phyloP scores from a whole-genome alignment of 2,888 invertebrate genomes.

The Leptogaster cylindrica region DNA sequence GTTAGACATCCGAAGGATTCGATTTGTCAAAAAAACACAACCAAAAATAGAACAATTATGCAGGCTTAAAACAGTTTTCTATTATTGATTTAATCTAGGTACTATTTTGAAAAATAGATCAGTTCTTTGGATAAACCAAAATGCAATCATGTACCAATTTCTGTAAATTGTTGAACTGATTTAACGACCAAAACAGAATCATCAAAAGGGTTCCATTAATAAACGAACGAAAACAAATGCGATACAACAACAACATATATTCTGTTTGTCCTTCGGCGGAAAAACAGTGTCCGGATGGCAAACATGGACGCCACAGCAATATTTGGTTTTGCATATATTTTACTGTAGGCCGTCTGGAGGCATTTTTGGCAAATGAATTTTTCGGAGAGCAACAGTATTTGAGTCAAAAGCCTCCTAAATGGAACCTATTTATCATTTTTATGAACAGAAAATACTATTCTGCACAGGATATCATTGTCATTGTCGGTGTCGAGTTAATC shows the following conservation, averaged over 20 bases:
- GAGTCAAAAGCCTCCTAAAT: constrained; percentile 10
- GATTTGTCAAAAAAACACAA: no score
- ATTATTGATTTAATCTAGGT: no score
- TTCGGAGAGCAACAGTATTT: constrained; percentile 26
- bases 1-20: no score
- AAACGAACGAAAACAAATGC: not conserved
- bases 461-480: constrained; percentile 1
- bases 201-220: not conserved
- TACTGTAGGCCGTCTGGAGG: not conserved
- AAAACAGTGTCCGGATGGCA: not conserved
- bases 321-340: not conserved
- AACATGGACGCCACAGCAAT: no score
- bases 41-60: no score
- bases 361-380: constrained; percentile 5
- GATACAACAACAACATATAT: constrained; percentile 7
- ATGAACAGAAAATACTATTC: constrained; percentile 20
- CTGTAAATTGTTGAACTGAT: constrained; percentile 19
- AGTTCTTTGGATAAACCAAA: not conserved
- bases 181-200: constrained; percentile 5
- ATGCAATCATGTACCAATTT: constrained; percentile 10
- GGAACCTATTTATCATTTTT: constrained; percentile 17
- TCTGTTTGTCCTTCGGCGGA: constrained; percentile 8
- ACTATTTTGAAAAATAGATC: constrained; percentile 8
- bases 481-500: constrained; percentile 9
- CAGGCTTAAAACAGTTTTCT: no score